These are phyloP conservation scores for Temnothorax nylanderi DNA, from an alignment of 1,140 invertebrate genomes.

Conservation along the genomic window DNA sequence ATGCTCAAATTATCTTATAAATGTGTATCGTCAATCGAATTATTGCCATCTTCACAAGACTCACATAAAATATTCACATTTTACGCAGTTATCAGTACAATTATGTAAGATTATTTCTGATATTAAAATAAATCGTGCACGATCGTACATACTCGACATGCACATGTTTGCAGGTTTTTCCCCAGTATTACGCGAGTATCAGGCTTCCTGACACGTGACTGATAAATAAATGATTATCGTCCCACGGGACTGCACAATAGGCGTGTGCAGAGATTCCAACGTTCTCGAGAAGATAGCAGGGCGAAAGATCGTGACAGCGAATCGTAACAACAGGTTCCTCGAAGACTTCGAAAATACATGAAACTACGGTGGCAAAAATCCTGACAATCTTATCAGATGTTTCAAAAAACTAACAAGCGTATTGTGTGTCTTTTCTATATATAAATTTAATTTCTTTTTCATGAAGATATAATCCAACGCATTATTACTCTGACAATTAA, in stretches of 20 bases:
- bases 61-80: neutral
- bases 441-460: constrained; percentile 19
- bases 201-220: neutral
- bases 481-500: neutral
- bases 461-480: neutral
- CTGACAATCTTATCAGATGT: neutral
- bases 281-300: neutral
- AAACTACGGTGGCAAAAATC: no score
- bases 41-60: neutral
- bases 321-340: neutral
- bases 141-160: neutral
- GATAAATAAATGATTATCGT: constrained; percentile 37
- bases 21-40: neutral
- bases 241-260: neutral
- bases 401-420: neutral
- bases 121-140: neutral
- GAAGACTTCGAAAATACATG: neutral
- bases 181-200: neutral
- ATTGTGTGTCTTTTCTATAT: neutral
- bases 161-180: neutral
- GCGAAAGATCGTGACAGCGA: neutral
- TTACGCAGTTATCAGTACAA: neutral
- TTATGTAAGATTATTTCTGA: neutral
- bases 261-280: neutral
- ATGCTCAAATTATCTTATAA: neutral